Base-by-base conservation (phyloP, 2,797 vertebrate genomes). In the Microctenopoma steveboyesi region DNA sequence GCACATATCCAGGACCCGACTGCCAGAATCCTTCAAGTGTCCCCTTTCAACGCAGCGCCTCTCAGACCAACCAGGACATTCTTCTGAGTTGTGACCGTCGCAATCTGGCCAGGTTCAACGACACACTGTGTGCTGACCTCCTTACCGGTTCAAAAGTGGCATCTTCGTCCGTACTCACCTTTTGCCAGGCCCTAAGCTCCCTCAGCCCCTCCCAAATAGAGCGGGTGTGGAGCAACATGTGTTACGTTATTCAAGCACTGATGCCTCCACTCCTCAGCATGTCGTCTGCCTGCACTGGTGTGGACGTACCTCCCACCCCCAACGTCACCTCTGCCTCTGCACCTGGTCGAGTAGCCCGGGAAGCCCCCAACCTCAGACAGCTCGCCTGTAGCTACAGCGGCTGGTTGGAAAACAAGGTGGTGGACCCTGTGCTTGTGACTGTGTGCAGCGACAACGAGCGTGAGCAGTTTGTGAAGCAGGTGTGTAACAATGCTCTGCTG, bases 371-470 rank as follows among this genome's bases (percentile, higher is more conserved):
- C 82, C 90, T 94, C 65, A 83, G 50, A 11, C 78, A 90, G 79
- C 92, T 94, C 0, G 81, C 90, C 33, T 95, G 94, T 27, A 61
- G 90, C 81, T 95, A 95, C 59, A 58, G 49, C 57, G 82, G 57
- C 89, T 95, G 94, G 94, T 70, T 87, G 1, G 53, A 27, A 3
- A 30, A 47, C 48, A 27, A 40, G 7, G 10, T 0, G 10, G 75
- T 85, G n/a, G 91, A 94, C 2, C 72, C 88, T 0, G 87, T 74
- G 27, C 76, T 91, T 2, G 91, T 95, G 40, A 87, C 92, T 0
- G 57, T 95, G 28, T 95, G 94, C 73, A 87, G 92, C 1, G 92
- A 94, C 16, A 94, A 92, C 10, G 88, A 94, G 4, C 82, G 27
- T 0, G 61, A 60, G 5, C 65, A 69, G 35, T 95, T 95, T 79